These are phyloP conservation scores for Alethe diademata DNA, from an alignment of 2,113 vertebrate genomes.

Conservation along the genomic window DNA sequence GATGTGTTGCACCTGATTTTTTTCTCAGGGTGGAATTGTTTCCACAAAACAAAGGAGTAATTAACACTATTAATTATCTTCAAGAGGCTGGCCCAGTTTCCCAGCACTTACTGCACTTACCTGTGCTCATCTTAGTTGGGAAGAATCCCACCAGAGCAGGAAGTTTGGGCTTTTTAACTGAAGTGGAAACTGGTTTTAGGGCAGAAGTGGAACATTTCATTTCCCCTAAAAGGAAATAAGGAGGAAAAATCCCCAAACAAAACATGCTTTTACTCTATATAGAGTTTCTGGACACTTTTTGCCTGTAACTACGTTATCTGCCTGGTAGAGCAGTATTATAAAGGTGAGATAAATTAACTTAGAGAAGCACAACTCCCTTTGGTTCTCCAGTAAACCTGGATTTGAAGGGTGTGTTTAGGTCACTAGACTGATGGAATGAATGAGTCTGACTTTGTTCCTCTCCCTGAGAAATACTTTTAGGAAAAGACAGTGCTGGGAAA, in stretches of 20 bases:
- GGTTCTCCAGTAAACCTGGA: not conserved
- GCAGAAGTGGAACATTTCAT: not conserved
- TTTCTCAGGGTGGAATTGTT: not conserved
- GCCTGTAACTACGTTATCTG: not conserved
- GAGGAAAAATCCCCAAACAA: not conserved
- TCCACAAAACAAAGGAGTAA: not conserved
- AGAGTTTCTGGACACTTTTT: not conserved
- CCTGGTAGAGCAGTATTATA: not conserved
- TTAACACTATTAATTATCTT: not conserved
- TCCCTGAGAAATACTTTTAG: slow-evolving; percentile 68
- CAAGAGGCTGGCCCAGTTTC: not conserved
- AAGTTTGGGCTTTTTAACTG: not conserved
- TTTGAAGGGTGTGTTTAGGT: slow-evolving; percentile 67
- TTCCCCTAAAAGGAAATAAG: not conserved
- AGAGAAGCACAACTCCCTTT: not conserved
- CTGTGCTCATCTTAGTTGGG: not conserved
- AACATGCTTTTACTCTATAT: not conserved
- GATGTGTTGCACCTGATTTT: not conserved
- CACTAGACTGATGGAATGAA: slow-evolving; percentile 44
- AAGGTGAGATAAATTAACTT: slow-evolving; percentile 13
- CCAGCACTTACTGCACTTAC: not conserved
- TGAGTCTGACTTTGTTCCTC: slow-evolving; percentile 64
- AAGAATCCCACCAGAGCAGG: not conserved
- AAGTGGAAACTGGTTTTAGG: not conserved
- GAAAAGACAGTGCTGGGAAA: slow-evolving; percentile 8